Base-by-base conservation (phyloP, 2,113 vertebrate genomes). In the Leptosomus discolor region DNA sequence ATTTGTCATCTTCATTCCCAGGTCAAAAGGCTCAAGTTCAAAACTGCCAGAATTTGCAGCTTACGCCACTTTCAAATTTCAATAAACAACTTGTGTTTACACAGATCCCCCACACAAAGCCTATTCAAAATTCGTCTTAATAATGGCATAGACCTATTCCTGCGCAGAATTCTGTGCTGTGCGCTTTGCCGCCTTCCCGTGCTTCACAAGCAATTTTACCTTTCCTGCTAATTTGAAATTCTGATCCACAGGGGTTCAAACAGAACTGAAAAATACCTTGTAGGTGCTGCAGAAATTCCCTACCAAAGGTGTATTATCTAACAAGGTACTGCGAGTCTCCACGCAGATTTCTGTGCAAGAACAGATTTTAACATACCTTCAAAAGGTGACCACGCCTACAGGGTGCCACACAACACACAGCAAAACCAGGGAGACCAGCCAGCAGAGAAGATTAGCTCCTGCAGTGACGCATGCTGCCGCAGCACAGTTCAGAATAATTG, bases 221-320 rank as follows among this genome's bases (percentile, higher is more conserved):
- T 90, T 84, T 58, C 69, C 70, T 79, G 58, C 37, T 94, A 34
- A 96, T 95, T 36, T 95, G 77, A 95, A 97, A 98, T 96, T 97
- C 82, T 85, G 88, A 94, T 54, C 50, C 64, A 70, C 36, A 91
- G 73, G 92, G 41, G 34, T 81, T 94, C 76, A 92, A 88, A 82
- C 11, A 92, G 60, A 96, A 85, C 48, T 91, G 91, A 83, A 81
- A 94, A 97, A 93, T 68, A 78, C n/a, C 45, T 91, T 48, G 30
- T 77, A 51, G 51, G 79, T 29, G 9, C 43, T 79, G 57, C 12
- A 82, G 74, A 54, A 90, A 58, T 8, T 67, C 53, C 58, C 61
- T 29, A 43, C 14, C 4, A 26, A 65, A 82, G 43, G 10, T 69
- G 21, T 29, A 37, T n/a, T 67, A 24, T 13, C 39, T 32, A 54